Evolutionary conservation across 2,113 vertebrate species (phyloP).

Genomic region (Tetraodon nigroviridis): DNA sequence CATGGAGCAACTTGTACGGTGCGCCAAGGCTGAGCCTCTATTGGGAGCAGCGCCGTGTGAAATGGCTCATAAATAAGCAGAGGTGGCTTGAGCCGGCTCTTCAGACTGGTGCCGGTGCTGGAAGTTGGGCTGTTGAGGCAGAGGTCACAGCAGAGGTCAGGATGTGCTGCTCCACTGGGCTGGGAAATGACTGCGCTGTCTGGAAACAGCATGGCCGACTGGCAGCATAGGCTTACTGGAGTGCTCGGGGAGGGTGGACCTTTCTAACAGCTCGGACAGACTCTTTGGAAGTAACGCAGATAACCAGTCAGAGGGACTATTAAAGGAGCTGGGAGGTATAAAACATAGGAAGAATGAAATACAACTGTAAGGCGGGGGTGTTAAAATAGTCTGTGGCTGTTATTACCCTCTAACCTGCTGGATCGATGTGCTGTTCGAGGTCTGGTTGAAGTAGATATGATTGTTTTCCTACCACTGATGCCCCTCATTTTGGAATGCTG

Average conservation of each 20-base stretch:
- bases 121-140: conserved; percentile 47
- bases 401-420: conserved; percentile 18
- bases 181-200: conserved; percentile 71
- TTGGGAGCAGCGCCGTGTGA: conserved; percentile 71
- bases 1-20: conserved; percentile 69
- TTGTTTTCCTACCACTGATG: conserved; percentile 19
- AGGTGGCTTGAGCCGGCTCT: conserved; percentile 49
- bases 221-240: conserved; percentile 51
- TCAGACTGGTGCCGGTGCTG: conserved; percentile 40
- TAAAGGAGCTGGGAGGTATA: conserved; percentile 42
- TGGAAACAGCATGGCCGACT: conserved; percentile 66
- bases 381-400: conserved; percentile 23
- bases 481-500: background rate
- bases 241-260: conserved; percentile 48
- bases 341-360: conserved; percentile 46
- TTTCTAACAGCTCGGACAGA: conserved; percentile 49
- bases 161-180: conserved; percentile 71
- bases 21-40: conserved; percentile 69
- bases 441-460: conserved; percentile 28
- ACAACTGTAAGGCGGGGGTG: conserved; percentile 22
- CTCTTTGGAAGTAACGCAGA: conserved; percentile 52
- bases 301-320: conserved; percentile 41
- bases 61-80: conserved; percentile 73
- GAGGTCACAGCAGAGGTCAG: conserved; percentile 69
- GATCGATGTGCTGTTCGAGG: conserved; percentile 26